Base-by-base conservation (phyloP, 2,797 vertebrate species). In the Trichosurus vulpecula region DNA sequence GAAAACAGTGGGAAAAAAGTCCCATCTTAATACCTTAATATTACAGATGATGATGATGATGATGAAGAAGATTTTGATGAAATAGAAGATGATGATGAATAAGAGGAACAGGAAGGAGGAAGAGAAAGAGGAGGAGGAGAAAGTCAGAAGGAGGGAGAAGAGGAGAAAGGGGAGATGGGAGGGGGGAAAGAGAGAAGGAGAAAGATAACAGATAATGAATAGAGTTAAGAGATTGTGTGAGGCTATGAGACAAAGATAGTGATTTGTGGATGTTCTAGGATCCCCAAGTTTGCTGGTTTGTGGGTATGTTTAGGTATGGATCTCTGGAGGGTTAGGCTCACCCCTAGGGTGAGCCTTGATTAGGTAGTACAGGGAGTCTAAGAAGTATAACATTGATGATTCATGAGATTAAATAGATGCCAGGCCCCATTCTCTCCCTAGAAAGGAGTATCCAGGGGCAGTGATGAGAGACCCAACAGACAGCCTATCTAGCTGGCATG, bases 61-160 rank as follows among this genome's bases (percentile, higher is more conserved):
- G n/a, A n/a, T n/a, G n/a, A n/a, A n/a, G n/a, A n/a, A n/a, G n/a
- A n/a, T n/a, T n/a, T n/a, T n/a, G n/a, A 56, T 5, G 52, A 52
- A 2, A n/a, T n/a, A n/a, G n/a, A n/a, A n/a, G n/a, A n/a, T n/a
- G n/a, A n/a, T n/a, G n/a, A 56, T 5, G 52, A 52, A 2, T 54
- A 54, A 2, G 14, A 54, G 3, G 54, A 54, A 54, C 13, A 54
- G 10, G 13, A 54, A 54, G 54, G 16, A 9, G 52, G 10, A 56
- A 55, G 27, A 8, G 25, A 14, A 31, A 58, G 10, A 30, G 8
- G 0, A 57, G 56, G 6, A 29, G 27, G 6, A 57, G 27, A 6
- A 35, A 2, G 13, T 2, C 3, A 35, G 19, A 13, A 5, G 30
- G 3, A 31, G 8, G 25, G 14, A 0, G 31, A 13, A 35, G 31